A percentile compares a stretch with the other conserved stretches of the same genome.
Conservation (phyloP, 2,888 invertebrate species). For the Entomobrya proxima region DNA sequence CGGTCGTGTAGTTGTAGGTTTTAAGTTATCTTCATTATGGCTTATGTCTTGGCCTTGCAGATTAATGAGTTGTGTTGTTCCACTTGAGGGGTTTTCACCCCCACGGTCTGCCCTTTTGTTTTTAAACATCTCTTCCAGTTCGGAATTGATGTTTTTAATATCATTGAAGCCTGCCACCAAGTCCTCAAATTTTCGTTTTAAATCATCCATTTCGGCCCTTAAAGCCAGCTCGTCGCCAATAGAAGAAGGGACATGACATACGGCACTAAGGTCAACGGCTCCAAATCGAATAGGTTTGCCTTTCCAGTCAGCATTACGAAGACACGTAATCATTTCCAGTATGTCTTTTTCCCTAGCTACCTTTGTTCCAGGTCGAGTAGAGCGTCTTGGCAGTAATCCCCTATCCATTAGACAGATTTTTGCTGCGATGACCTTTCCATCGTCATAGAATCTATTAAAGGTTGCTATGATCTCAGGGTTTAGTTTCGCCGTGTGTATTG, state of each 20-base stretch:
- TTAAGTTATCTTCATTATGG: no score
- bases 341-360: background rate
- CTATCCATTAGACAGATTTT: background rate
- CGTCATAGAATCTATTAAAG: background rate
- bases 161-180: background rate
- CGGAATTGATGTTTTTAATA: background rate
- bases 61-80: no score
- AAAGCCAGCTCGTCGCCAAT: background rate
- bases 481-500: background rate
- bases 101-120: no score
- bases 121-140: no score
- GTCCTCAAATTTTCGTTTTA: background rate
- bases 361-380: background rate
- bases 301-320: background rate
- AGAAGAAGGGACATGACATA: background rate
- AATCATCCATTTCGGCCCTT: background rate
- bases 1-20: no score
- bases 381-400: background rate
- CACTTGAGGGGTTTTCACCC: no score
- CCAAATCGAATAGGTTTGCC: background rate
- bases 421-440: background rate
- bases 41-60: no score
- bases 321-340: background rate
- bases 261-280: background rate
- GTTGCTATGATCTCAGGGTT: background rate